These are phyloP conservation scores for Agonopterix subpropinquella DNA, from an alignment of 2,888 invertebrate species.

Conservation along the genomic window DNA sequence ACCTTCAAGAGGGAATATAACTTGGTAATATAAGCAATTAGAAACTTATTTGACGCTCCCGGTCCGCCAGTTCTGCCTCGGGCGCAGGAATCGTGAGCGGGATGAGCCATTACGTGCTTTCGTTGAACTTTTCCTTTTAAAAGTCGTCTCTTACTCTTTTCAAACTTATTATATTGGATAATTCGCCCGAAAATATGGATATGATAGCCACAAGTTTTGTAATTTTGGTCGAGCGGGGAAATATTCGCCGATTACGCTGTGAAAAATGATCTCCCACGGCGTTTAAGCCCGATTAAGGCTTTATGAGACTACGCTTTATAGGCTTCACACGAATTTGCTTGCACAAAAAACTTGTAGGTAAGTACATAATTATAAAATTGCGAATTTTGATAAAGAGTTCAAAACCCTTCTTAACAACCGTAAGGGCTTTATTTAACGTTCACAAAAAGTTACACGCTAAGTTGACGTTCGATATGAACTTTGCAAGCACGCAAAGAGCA, in stretches of 20 bases:
- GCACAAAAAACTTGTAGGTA: neutral
- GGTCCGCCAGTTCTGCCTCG: slow-evolving; percentile 68
- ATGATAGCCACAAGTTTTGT: slow-evolving; percentile 66
- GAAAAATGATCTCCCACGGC: slow-evolving; percentile 53
- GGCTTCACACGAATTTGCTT: neutral
- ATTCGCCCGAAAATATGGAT: slow-evolving; percentile 69
- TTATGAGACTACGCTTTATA: slow-evolving; percentile 27
- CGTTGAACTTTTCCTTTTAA: slow-evolving; percentile 72
- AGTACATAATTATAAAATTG: neutral
- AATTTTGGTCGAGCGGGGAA: slow-evolving; percentile 52
- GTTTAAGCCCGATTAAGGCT: slow-evolving; percentile 37
- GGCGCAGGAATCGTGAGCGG: slow-evolving; percentile 68
- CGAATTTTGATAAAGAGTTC: neutral
- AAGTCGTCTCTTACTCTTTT: slow-evolving; percentile 72
- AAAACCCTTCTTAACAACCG: neutral
- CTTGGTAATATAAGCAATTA: slow-evolving; percentile 76
- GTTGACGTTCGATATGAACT: too few relatives aligned
- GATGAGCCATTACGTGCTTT: slow-evolving; percentile 74
- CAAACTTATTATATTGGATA: slow-evolving; percentile 72
- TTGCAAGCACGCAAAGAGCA: too few relatives aligned
- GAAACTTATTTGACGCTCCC: slow-evolving; percentile 74
- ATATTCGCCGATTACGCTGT: slow-evolving; percentile 56
- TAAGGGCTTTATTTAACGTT: too few relatives aligned
- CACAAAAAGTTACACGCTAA: too few relatives aligned
- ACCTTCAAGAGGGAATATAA: slow-evolving; percentile 70